These are phyloP conservation scores for Lucilia cuprina DNA, from an alignment of 1,140 invertebrate genomes.

Conservation along the genomic window DNA sequence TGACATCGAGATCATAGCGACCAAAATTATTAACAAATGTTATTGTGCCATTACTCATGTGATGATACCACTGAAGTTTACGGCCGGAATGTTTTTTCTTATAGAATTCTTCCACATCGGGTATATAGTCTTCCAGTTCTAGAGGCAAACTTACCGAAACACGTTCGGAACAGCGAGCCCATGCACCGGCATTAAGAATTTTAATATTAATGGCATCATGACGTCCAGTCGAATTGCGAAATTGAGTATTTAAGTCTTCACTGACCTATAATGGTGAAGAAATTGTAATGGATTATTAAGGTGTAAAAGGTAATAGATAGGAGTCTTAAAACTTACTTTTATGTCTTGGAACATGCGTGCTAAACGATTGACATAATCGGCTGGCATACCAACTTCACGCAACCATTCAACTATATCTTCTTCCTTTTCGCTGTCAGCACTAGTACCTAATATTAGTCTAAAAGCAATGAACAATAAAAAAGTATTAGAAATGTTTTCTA, in stretches of 20 bases:
- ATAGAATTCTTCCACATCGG: constrained; percentile 95
- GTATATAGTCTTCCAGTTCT: constrained; percentile 98
- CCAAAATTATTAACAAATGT: constrained; percentile 94
- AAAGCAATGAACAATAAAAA: too few relatives aligned
- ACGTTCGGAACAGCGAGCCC: constrained; percentile 93
- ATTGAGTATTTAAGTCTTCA: constrained; percentile 96
- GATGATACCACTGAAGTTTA: constrained; percentile 99
- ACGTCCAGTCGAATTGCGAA: constrained; percentile 74
- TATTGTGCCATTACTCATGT: constrained; percentile 99
- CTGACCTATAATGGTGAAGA: constrained; percentile 65
- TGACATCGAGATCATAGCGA: constrained; percentile 97
- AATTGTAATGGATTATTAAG: neutral
- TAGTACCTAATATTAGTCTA: constrained; percentile 89
- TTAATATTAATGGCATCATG: constrained; percentile 84
- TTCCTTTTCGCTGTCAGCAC: constrained; percentile 98
- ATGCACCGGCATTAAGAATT: constrained; percentile 98
- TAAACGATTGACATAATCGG: constrained; percentile 98
- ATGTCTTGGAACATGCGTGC: constrained; percentile 98
- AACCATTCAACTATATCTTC: constrained; percentile 99
- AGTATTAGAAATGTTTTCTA: too few relatives aligned
- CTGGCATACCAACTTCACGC: constrained; percentile 96
- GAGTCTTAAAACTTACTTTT: constrained; percentile 73
- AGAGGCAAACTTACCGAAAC: constrained; percentile 94
- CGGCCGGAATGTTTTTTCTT: constrained; percentile 97
- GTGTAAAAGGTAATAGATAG: neutral